phyloP scores from a whole-genome alignment of 2,797 vertebrate species.

The Coccyzus lansbergi region DNA sequence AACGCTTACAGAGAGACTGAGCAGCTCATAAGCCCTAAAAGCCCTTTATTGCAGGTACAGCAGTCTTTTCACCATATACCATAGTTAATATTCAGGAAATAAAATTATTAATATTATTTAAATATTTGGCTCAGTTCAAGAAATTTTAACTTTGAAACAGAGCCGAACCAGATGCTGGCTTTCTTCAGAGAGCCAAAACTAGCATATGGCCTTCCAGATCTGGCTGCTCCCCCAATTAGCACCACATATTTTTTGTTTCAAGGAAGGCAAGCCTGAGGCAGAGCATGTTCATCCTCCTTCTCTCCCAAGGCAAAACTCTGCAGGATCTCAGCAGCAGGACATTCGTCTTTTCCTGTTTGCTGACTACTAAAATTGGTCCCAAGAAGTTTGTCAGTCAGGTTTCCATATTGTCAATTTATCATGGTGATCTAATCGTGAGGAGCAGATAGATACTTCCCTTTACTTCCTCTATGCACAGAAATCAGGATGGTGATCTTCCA shows the following conservation, averaged over 20 bases:
- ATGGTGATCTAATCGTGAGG: not conserved
- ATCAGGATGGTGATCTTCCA: not conserved
- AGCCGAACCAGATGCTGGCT: conserved; percentile 38
- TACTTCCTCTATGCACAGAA: not conserved
- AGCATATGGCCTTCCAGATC: conserved; percentile 35
- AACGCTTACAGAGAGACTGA: not conserved
- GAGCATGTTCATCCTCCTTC: not conserved
- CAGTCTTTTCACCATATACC: conserved; percentile 18
- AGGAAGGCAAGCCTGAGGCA: not conserved
- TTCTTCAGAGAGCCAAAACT: conserved; percentile 48
- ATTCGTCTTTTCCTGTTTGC: not conserved
- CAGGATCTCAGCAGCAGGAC: not conserved
- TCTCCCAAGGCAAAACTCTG: not conserved
- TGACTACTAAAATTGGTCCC: not conserved
- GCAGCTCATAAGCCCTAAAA: conserved; percentile 43
- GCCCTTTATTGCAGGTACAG: conserved; percentile 33
- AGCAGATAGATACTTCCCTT: not conserved
- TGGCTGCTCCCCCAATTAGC: not conserved
- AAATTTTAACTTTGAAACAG: conserved; percentile 51
- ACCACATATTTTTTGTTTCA: conserved; percentile 1
- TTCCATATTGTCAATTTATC: not conserved
- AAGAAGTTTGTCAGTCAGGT: not conserved
- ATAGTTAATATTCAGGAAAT: conserved; percentile 51
- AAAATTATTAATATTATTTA: conserved; percentile 61
- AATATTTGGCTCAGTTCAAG: conserved; percentile 55